Evolutionary conservation across 2,797 vertebrate species (phyloP).

Genomic region (Falco berigora): DNA sequence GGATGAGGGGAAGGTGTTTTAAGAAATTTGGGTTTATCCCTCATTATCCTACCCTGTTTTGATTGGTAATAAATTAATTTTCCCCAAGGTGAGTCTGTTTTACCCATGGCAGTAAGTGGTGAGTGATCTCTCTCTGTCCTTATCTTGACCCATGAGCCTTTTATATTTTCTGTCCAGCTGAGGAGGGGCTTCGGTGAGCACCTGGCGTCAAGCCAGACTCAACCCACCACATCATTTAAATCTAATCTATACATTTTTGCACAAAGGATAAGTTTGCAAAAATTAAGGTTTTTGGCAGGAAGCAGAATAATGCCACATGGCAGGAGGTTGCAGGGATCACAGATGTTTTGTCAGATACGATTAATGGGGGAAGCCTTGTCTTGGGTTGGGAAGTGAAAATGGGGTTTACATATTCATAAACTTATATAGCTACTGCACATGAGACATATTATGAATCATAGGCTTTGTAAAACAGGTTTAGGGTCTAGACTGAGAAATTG

Average conservation of each 20-base stretch:
- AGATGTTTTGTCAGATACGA: neutral
- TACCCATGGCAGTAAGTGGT: neutral
- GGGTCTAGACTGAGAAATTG: neutral
- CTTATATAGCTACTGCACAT: neutral
- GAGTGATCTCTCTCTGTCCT: neutral
- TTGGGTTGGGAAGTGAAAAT: neutral
- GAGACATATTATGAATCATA: neutral
- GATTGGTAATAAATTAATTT: neutral
- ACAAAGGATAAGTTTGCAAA: neutral
- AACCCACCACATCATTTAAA: neutral
- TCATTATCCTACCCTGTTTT: neutral
- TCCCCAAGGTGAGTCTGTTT: neutral
- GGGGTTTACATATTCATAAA: neutral
- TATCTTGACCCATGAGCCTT: neutral
- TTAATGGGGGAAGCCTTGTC: neutral
- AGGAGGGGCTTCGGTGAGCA: neutral
- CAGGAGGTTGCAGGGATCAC: neutral
- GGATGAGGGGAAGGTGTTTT: neutral
- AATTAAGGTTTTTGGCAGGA: neutral
- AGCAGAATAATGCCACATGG: neutral
- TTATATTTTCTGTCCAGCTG: neutral
- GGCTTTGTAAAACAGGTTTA: neutral
- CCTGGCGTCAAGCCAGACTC: neutral
- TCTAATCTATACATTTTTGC: neutral
- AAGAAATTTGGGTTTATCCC: neutral